phyloP scores from a whole-genome alignment of 2,113 vertebrate species.

The Pelobates fuscus region DNA sequence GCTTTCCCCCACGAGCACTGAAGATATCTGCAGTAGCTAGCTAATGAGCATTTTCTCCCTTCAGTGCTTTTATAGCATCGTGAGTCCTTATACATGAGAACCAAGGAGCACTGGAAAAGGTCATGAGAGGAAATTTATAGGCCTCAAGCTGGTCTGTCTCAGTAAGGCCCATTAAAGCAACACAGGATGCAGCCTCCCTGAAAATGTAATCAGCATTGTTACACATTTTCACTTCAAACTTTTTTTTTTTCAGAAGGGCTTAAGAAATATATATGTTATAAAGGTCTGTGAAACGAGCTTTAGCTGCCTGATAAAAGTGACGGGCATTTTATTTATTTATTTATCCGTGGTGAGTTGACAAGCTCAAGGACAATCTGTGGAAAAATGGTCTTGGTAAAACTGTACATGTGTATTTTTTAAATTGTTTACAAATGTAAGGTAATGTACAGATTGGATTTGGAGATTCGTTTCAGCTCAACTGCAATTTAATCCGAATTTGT shows the following conservation, averaged over 20 bases:
- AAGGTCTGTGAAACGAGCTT: too few species aligned
- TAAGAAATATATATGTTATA: neutral
- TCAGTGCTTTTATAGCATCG: conserved; percentile 32
- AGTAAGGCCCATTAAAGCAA: conserved; percentile 27
- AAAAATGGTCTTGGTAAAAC: too few species aligned
- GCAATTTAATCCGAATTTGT: too few species aligned
- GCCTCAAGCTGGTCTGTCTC: conserved; percentile 39
- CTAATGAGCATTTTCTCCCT: conserved; percentile 50
- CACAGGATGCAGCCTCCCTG: neutral
- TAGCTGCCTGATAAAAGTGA: too few species aligned
- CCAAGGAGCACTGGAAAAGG: conserved; percentile 37
- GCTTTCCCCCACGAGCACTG: conserved; percentile 13
- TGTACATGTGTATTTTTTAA: too few species aligned
- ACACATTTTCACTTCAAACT: neutral
- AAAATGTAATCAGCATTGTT: conserved; percentile 28
- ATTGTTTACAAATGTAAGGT: too few species aligned
- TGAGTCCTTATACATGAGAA: conserved; percentile 36
- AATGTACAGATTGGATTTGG: too few species aligned
- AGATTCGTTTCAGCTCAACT: too few species aligned
- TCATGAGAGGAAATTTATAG: conserved; percentile 42
- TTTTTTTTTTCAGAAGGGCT: neutral
- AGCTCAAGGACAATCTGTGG: too few species aligned
- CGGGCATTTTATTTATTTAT: too few species aligned
- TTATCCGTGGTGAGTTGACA: too few species aligned
- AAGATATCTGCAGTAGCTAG: conserved; percentile 21